Conservation (phyloP, 2,888 invertebrate species). For the Melanargia galathea region DNA sequence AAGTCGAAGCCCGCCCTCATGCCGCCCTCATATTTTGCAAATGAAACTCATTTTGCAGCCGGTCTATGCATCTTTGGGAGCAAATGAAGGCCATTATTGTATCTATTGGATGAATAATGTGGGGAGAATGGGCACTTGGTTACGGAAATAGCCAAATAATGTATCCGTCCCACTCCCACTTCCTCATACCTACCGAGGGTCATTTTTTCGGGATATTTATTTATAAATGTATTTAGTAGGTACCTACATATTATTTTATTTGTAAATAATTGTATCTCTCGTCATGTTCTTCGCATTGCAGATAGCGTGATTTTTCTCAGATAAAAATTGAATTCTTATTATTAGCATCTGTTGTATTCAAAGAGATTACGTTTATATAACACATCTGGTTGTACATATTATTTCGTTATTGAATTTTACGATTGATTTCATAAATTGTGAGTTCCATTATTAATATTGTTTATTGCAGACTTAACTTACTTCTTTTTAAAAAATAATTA, state of each 20-base stretch:
- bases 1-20: too few relatives aligned
- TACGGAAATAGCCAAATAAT: conserved; percentile 73
- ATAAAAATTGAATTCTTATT: neutral
- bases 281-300: conserved; percentile 35
- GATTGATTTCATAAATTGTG: neutral
- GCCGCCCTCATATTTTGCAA: too few relatives aligned
- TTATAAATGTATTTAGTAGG: too few relatives aligned
- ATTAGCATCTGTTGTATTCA: neutral
- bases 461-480: neutral
- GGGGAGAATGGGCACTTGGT: conserved; percentile 48
- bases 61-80: conserved; percentile 25
- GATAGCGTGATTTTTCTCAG: conserved; percentile 16
- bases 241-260: conserved; percentile 66
- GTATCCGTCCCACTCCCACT: conserved; percentile 51
- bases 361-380: too few relatives aligned
- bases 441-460: neutral
- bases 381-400: too few relatives aligned
- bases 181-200: conserved; percentile 45
- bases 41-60: too few relatives aligned
- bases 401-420: neutral
- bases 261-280: conserved; percentile 57
- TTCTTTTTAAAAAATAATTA: too few relatives aligned
- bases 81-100: conserved; percentile 61
- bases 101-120: conserved; percentile 59
- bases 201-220: conserved; percentile 58